Evolutionary conservation across 2,797 vertebrate genomes (phyloP), one percentile per base, ranked within the genome.

Genomic region (Xyrichtys novacula): DNA sequence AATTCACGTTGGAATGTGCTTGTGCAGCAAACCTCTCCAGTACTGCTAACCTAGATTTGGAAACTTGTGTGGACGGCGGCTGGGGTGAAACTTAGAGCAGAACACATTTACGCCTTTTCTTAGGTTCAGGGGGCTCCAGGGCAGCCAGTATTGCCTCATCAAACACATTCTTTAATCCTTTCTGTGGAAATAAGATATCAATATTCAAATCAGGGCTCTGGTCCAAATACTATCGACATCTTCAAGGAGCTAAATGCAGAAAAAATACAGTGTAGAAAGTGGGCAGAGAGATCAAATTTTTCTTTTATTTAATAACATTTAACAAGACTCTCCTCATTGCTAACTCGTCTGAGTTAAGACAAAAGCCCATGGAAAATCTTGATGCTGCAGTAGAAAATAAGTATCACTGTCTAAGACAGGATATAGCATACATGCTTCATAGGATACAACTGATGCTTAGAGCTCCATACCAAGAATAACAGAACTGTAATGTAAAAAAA

Each of bases 81-180:
- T 56, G 71, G 17, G 82, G 84, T 60, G 89, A 85, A 89, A 83
- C 92, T 97, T 96, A 98, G 94, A 98, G 96, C 93, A 98, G 94
- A 90, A 96, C 92, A 93, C 97, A 99, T 95, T 95, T 97, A 92
- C 93, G 96, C 83, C 94, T 98, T 96, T 96, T 99, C 96, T 96
- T 97, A 93, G 96, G 96, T 93, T 97, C 96, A 46, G 96, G 96
- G 58, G 97, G 97, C 89, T 98, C 96, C 95, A 99, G 91, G 88
- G 97, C 97, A 82, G 97, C 97, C 93, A 98, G 93, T 95, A 98
- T 97, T 88, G 97, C 98, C 89, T 99, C 97, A 76, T 99, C 97
- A 96, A 99, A 99, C 93, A 99, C 97, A 95, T 99, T 99, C 96
- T 99, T 98, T 95, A 99, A 97, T 94, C 97, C 97, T 98, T 98